A percentile compares a stretch with the other conserved stretches of the same genome.
phyloP scores from a whole-genome alignment of 2,888 invertebrate genomes.

The Lagria hirta region DNA sequence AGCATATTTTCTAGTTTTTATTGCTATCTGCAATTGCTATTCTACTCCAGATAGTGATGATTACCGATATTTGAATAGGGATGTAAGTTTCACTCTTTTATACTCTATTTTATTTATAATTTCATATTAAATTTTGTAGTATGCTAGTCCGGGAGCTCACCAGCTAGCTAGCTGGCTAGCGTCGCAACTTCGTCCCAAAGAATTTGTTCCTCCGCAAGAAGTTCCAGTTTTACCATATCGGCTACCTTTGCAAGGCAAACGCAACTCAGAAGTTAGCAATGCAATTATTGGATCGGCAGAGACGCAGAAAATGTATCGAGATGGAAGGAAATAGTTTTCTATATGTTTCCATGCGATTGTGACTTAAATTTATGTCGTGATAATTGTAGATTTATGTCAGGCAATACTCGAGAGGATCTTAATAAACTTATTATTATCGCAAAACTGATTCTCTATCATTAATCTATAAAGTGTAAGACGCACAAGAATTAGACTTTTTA shows the following conservation, averaged over 20 bases:
- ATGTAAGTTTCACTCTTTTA: constrained; percentile 26
- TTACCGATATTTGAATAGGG: constrained; percentile 29
- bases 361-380: constrained; percentile 4
- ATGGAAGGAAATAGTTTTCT: constrained; percentile 33
- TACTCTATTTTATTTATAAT: neutral
- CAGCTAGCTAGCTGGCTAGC: constrained; percentile 49
- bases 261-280: constrained; percentile 48
- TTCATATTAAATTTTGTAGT: constrained; percentile 20
- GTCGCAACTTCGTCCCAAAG: constrained; percentile 43
- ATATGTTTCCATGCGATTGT: constrained; percentile 10
- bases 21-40: constrained; percentile 16
- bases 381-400: neutral
- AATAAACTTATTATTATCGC: no score
- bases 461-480: no score
- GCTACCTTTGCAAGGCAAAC: constrained; percentile 42
- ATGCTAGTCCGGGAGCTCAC: constrained; percentile 45
- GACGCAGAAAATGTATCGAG: constrained; percentile 47
- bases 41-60: constrained; percentile 29
- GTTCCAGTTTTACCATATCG: constrained; percentile 42
- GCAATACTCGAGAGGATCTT: constrained; percentile 22
- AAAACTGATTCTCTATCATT: no score
- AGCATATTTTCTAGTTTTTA: no score
- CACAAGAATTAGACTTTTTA: no score
- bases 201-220: constrained; percentile 39
- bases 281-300: constrained; percentile 47